phyloP scores from a whole-genome alignment of 2,113 vertebrate species.

The Chaetodon trifascialis region DNA sequence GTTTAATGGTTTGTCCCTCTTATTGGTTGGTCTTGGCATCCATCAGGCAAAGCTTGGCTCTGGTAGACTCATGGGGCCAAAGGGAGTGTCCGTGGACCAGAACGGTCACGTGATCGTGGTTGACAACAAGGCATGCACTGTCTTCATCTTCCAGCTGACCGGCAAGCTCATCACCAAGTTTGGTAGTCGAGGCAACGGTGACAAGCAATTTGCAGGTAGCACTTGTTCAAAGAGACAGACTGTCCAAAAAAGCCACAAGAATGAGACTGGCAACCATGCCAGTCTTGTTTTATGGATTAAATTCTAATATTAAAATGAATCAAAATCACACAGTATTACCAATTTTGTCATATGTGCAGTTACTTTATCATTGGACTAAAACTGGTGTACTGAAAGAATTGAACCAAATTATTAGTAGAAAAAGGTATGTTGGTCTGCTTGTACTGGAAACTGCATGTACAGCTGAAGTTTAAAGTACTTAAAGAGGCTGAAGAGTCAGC shows the following conservation, averaged over 20 bases:
- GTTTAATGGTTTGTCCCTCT: background rate
- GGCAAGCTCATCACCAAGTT: slow-evolving; percentile 97
- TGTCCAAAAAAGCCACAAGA: background rate
- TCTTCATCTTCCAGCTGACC: slow-evolving; percentile 97
- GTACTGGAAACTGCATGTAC: no score
- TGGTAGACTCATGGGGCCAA: slow-evolving; percentile 97
- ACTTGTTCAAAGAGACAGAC: background rate
- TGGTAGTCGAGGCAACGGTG: slow-evolving; percentile 95
- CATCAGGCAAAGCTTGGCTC: slow-evolving; percentile 95
- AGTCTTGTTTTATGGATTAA: background rate
- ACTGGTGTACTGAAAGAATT: no score
- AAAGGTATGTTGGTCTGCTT: no score
- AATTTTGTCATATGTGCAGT: background rate
- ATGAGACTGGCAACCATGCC: background rate
- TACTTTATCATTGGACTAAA: no score
- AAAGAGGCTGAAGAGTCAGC: no score
- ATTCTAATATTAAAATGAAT: background rate
- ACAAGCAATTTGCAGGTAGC: slow-evolving; percentile 98
- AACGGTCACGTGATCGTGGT: slow-evolving; percentile 98
- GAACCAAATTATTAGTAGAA: no score
- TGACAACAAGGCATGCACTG: slow-evolving; percentile 98
- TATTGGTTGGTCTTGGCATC: slow-evolving; percentile 13
- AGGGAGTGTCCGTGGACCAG: slow-evolving; percentile 96
- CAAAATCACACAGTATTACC: background rate
- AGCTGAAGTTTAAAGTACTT: no score